Evolutionary conservation across 1,140 invertebrate genomes (phyloP).

Genomic region (Orchesella cincta): DNA sequence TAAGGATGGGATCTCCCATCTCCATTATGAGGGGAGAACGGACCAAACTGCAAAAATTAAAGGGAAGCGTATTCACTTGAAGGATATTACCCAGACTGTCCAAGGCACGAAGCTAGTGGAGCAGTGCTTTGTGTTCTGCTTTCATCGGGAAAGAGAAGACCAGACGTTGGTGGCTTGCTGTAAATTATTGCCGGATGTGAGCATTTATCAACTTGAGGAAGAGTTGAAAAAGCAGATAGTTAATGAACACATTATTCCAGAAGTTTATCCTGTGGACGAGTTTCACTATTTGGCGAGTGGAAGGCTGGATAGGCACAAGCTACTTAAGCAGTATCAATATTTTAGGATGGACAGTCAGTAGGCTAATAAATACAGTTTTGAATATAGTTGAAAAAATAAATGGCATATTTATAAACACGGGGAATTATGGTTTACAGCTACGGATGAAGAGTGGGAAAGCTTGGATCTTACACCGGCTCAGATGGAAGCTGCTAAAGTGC

Average conservation of each 20-base stretch:
- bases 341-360: not conserved
- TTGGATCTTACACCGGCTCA: not conserved
- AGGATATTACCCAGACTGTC: slow-evolving; percentile 75
- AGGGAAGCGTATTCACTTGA: slow-evolving; percentile 77
- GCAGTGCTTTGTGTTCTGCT: slow-evolving; percentile 72
- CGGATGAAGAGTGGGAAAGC: slow-evolving; percentile 2
- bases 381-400: not conserved
- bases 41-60: slow-evolving; percentile 83
- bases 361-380: not conserved
- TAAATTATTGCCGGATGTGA: not conserved
- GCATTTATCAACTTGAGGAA: not conserved
- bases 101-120: slow-evolving; percentile 62
- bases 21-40: slow-evolving; percentile 72
- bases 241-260: not conserved
- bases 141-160: slow-evolving; percentile 69
- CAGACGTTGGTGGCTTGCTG: slow-evolving; percentile 56
- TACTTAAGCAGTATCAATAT: not conserved
- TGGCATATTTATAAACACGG: not conserved
- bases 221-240: not conserved
- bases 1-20: slow-evolving; percentile 53
- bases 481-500: not conserved
- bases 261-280: slow-evolving; percentile 1
- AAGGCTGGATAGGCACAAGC: slow-evolving; percentile 7
- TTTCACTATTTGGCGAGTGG: slow-evolving; percentile 18
- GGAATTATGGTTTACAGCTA: not conserved